phyloP scores from a whole-genome alignment of 2,113 vertebrate species.

The Oxyura jamaicensis region DNA sequence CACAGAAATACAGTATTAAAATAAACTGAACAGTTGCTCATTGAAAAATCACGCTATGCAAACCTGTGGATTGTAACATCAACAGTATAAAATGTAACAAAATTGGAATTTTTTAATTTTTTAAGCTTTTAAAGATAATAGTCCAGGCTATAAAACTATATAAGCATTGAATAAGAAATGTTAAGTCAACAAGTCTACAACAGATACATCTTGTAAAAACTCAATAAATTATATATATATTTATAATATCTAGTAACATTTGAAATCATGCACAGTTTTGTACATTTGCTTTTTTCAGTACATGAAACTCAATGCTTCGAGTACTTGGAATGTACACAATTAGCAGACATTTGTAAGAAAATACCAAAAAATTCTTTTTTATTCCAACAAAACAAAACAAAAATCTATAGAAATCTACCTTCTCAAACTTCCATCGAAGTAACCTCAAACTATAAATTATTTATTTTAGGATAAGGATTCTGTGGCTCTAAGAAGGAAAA shows the following conservation, averaged over 20 bases:
- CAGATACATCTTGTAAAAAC: slow-evolving; percentile 82
- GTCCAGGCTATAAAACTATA: slow-evolving; percentile 78
- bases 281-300: slow-evolving; percentile 68
- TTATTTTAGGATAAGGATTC: slow-evolving; percentile 63
- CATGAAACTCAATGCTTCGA: slow-evolving; percentile 49
- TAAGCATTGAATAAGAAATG: slow-evolving; percentile 80
- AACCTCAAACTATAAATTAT: slow-evolving; percentile 75
- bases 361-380: slow-evolving; percentile 68
- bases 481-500: slow-evolving; percentile 49
- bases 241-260: slow-evolving; percentile 80
- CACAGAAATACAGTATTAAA: slow-evolving; percentile 65
- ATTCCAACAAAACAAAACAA: slow-evolving; percentile 70
- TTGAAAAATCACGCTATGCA: slow-evolving; percentile 51
- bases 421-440: slow-evolving; percentile 58
- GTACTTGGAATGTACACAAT: slow-evolving; percentile 76
- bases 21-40: slow-evolving; percentile 52
- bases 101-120: slow-evolving; percentile 56
- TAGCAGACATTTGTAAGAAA: slow-evolving; percentile 79
- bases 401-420: slow-evolving; percentile 76
- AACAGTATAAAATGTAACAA: slow-evolving; percentile 76
- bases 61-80: slow-evolving; percentile 74
- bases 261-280: slow-evolving; percentile 71
- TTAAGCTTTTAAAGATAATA: slow-evolving; percentile 77
- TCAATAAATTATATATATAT: slow-evolving; percentile 87
- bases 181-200: slow-evolving; percentile 82